Evolutionary conservation across 2,888 invertebrate species (phyloP), one percentile per base, ranked within the genome.

Genomic region (Pheosia gnoma): DNA sequence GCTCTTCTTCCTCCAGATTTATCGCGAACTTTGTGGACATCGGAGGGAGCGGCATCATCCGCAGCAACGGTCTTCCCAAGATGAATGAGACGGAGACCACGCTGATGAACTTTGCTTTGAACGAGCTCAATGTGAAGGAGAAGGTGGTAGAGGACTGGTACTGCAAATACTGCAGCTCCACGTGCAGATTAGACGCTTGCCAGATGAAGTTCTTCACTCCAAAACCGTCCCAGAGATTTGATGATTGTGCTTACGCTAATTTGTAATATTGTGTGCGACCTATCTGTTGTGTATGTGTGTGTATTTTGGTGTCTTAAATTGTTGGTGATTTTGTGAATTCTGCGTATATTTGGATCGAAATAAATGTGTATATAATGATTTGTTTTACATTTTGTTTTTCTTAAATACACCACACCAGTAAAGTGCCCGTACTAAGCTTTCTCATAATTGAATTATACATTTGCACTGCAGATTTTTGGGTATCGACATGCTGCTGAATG

Each of bases 61-160:
- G 86, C 67, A 90, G 93, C 74, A 81, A 89, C 56, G 94, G 94
- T 0, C 72, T 95, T 13, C 94, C 94, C 4, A 86, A 81, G 75
- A 84, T 95, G 83, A 88, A 87, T 7, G 85, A 85, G 1, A 49
- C 70, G 4, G 95, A 95, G 74, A 79, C 88, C 3, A 77, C 78
- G 0, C 72, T 83, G 5, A 71, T 94, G 9, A 90, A 94, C 73
- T 68, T 82, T 36, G 90, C 94, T 1, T 63, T 92, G n/a, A 77
- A 80, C 43, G 78, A 89, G 3, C 77, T 95, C 3, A 65, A 68
- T 25, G 39, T 38, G 0, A 89, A 80, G 59, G 72, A 81, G 59
- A 71, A 54, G 6, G 62, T 88, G 72, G 83, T 84, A 0, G 49
- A 81, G 4, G 82, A 87, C 11, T 93, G 93, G 93, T 86, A 87